Evolutionary conservation across 2,797 vertebrate genomes (phyloP).

Genomic region (Rhinatrema bivittatum): DNA sequence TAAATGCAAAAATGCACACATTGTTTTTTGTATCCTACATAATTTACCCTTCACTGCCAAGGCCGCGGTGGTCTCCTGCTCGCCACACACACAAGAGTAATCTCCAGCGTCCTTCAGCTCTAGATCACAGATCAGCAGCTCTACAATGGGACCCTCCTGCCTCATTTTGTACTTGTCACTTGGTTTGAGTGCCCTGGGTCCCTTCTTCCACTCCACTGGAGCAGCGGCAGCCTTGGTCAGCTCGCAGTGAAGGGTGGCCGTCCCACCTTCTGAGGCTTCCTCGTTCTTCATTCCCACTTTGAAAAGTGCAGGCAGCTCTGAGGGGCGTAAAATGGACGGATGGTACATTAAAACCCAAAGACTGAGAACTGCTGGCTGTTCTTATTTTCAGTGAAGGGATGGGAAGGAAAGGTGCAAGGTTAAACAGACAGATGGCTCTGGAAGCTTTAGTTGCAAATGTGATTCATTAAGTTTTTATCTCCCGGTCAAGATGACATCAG

Average conservation of each 20-base stretch:
- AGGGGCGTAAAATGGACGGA: conserved; percentile 9
- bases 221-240: not conserved
- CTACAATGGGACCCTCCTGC: conserved; percentile 52
- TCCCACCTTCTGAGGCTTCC: conserved; percentile 39
- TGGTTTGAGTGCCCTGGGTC: conserved; percentile 37
- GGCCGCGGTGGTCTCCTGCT: conserved; percentile 47
- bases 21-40: too few relatives aligned
- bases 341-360: not conserved
- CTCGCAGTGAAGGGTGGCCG: conserved; percentile 44
- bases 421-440: too few relatives aligned
- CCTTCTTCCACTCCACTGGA: conserved; percentile 59
- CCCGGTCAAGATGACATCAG: too few relatives aligned
- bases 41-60: too few relatives aligned
- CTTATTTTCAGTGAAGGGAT: not conserved
- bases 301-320: conserved; percentile 53
- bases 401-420: not conserved
- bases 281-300: conserved; percentile 32
- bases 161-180: conserved; percentile 68
- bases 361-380: not conserved
- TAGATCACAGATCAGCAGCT: conserved; percentile 51
- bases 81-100: conserved; percentile 62
- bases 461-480: too few relatives aligned
- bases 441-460: too few relatives aligned
- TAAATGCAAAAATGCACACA: not conserved
- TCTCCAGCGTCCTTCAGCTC: conserved; percentile 52